Evolutionary conservation across 1,140 invertebrate genomes (phyloP).

Genomic region (Drosophila subobscura): DNA sequence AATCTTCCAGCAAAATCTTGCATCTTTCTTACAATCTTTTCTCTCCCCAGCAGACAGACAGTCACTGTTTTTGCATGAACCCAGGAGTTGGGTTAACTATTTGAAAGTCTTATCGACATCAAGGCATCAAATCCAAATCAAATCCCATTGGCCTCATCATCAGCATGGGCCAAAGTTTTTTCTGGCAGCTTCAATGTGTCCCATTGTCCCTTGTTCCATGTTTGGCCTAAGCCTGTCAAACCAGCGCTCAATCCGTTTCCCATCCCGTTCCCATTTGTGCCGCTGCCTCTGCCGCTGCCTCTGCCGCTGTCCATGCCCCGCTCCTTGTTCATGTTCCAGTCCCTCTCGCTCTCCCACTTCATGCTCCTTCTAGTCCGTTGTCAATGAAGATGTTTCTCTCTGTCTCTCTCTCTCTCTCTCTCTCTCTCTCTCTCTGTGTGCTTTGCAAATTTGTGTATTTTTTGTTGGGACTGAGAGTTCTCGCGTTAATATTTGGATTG

Average conservation of each 20-base stretch:
- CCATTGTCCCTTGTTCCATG: too few species aligned
- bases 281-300: too few species aligned
- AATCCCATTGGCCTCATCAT: slow-evolving; percentile 35
- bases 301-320: too few species aligned
- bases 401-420: slow-evolving; percentile 5
- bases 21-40: too few species aligned
- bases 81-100: slow-evolving; percentile 32
- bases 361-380: too few species aligned
- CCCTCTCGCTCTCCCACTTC: slow-evolving; percentile 7
- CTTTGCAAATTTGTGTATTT: slow-evolving; percentile 63
- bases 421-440: slow-evolving; percentile 24
- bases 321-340: not conserved
- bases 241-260: slow-evolving; percentile 39
- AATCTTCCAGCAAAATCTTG: too few species aligned
- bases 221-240: slow-evolving; percentile 38
- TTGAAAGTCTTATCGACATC: slow-evolving; percentile 11
- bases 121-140: too few species aligned
- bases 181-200: too few species aligned
- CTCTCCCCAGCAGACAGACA: too few species aligned
- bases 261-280: too few species aligned
- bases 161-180: too few species aligned
- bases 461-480: slow-evolving; percentile 15
- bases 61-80: too few species aligned
- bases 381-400: not conserved
- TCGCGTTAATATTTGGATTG: slow-evolving; percentile 70